These are phyloP conservation scores for Saxicola maurus DNA, from an alignment of 2,797 vertebrate genomes.

Conservation along the genomic window DNA sequence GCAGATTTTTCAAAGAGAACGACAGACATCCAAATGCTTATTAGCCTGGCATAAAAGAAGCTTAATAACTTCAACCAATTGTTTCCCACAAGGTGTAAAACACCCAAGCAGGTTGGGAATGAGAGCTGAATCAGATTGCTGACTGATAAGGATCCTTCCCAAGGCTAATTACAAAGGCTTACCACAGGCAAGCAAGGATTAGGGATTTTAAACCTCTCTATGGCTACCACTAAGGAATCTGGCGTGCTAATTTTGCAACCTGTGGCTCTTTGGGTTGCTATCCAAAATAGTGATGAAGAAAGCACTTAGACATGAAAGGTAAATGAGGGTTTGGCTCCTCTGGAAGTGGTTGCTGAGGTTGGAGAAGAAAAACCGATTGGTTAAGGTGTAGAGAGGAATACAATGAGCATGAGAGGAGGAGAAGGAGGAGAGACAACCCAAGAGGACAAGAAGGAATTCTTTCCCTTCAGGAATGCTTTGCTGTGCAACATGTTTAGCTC, in stretches of 20 bases:
- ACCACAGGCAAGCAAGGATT: slow-evolving; percentile 8
- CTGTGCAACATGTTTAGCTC: not conserved
- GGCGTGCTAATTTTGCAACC: not conserved
- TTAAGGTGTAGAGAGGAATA: not conserved
- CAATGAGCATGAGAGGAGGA: not conserved
- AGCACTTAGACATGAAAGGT: not conserved
- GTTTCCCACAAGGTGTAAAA: slow-evolving; percentile 35
- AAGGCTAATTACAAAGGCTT: slow-evolving; percentile 37
- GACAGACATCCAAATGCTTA: not conserved
- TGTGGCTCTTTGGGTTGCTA: slow-evolving; percentile 5
- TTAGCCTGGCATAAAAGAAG: slow-evolving; percentile 1
- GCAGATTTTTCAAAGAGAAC: slow-evolving; percentile 5
- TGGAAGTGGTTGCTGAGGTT: not conserved
- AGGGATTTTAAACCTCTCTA: slow-evolving; percentile 13
- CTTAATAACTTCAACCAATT: slow-evolving; percentile 18
- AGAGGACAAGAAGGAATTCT: not conserved
- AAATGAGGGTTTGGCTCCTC: not conserved
- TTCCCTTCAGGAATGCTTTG: not conserved
- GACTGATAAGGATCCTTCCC: slow-evolving; percentile 27
- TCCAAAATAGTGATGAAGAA: not conserved
- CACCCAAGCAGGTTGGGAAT: not conserved
- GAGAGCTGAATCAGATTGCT: slow-evolving; percentile 38
- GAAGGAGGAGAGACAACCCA: not conserved
- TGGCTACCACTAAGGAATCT: not conserved
- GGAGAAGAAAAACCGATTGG: not conserved